Conservation (phyloP, 2,797 vertebrate species). For the Nyctalus aviator region DNA sequence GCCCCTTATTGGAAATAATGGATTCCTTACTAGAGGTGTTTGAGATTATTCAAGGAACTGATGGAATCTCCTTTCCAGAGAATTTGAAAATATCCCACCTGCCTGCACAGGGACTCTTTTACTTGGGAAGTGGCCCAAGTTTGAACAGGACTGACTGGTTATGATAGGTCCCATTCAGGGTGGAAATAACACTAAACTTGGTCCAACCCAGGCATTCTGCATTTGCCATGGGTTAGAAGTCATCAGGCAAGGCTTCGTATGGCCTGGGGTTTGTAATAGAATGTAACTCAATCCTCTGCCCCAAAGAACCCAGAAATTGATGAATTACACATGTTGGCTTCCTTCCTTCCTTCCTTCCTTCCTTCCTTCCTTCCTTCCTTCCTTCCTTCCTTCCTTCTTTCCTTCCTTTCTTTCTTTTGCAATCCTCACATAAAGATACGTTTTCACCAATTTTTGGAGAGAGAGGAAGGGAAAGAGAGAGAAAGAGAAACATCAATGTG, state of each 20-base stretch:
- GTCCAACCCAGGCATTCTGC: neutral
- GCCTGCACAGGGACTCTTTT: neutral
- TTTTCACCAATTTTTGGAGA: neutral
- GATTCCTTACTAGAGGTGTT: neutral
- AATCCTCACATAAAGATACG: neutral
- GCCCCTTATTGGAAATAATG: neutral
- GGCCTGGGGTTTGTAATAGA: neutral
- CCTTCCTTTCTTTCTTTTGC: neutral
- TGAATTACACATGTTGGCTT: neutral
- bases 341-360: neutral
- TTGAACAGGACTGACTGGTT: neutral
- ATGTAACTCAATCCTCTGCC: neutral
- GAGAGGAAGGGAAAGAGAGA: neutral
- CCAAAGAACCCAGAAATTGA: neutral
- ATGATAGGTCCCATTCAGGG: neutral
- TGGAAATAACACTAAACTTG: neutral
- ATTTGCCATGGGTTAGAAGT: neutral
- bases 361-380: neutral
- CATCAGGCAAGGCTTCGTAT: no score
- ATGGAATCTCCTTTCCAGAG: neutral
- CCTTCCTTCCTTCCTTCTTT: no score
- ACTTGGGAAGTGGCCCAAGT: neutral
- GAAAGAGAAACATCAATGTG: neutral
- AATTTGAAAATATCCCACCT: constrained; percentile 21
- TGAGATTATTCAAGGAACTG: neutral